Conservation (phyloP, 2,797 vertebrate species). For the Lacerta viridis region DNA sequence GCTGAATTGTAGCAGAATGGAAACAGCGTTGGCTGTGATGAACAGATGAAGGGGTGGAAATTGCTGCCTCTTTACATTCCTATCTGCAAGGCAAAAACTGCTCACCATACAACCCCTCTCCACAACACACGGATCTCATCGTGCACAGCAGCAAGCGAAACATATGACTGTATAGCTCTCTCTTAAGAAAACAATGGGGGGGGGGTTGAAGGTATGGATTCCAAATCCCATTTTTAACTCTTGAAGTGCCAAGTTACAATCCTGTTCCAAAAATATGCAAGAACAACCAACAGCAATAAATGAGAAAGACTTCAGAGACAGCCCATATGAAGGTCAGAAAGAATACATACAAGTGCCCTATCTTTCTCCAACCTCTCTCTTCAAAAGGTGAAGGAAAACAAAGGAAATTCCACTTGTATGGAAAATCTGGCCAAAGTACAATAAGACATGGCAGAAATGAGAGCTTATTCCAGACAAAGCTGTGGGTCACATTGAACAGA, state of each 20-base stretch:
- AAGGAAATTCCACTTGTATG: background rate
- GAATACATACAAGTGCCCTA: background rate
- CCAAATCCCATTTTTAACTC: background rate
- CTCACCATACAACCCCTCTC: background rate
- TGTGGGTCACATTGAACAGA: background rate
- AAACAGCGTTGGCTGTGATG: background rate
- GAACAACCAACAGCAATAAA: background rate
- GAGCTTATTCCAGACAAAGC: background rate
- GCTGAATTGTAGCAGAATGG: background rate
- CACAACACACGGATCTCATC: background rate
- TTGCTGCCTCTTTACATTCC: background rate
- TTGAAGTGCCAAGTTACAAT: background rate
- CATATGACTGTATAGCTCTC: no score
- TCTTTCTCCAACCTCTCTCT: no score
- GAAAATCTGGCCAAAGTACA: background rate
- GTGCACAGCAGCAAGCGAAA: background rate
- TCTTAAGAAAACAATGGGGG: background rate
- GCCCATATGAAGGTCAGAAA: background rate
- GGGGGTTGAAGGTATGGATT: background rate
- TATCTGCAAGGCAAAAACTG: background rate
- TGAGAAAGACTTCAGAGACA: background rate
- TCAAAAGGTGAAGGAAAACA: background rate
- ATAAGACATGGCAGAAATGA: background rate
- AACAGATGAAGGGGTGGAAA: background rate
- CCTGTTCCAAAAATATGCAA: background rate